phyloP scores from a whole-genome alignment of 2,888 invertebrate species.

The Aphrophora alni region DNA sequence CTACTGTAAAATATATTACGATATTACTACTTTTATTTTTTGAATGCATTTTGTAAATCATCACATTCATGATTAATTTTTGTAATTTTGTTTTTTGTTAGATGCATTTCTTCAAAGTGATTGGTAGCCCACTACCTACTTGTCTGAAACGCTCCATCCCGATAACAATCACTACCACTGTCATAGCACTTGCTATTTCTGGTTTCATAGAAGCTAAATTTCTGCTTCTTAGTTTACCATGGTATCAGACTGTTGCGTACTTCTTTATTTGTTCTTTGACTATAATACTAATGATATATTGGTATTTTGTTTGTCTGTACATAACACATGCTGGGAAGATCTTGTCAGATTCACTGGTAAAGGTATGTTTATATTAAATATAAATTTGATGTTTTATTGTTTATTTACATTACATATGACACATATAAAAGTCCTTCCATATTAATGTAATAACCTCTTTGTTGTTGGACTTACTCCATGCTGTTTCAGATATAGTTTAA shows the following conservation, averaged over 20 bases:
- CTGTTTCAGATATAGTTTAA: too few relatives aligned
- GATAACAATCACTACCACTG: background rate
- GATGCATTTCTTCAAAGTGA: background rate
- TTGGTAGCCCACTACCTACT: background rate
- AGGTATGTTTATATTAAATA: background rate
- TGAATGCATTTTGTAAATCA: too few relatives aligned
- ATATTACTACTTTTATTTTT: too few relatives aligned
- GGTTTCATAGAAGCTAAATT: background rate
- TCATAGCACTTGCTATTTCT: background rate
- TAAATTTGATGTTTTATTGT: too few relatives aligned
- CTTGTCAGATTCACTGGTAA: background rate
- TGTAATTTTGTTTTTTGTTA: background rate
- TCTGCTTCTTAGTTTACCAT: background rate
- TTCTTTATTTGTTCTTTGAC: too few relatives aligned
- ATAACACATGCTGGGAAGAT: background rate
- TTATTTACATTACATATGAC: too few relatives aligned
- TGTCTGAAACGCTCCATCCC: background rate
- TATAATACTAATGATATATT: background rate
- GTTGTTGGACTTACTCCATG: too few relatives aligned
- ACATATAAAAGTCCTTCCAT: too few relatives aligned
- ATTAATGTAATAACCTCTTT: too few relatives aligned
- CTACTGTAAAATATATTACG: too few relatives aligned
- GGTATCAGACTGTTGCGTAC: too few relatives aligned
- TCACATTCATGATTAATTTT: too few relatives aligned
- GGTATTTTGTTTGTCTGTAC: background rate